Evolutionary conservation across 2,888 invertebrate genomes (phyloP), one percentile per base, ranked within the genome.

Genomic region (Sericinus montela): DNA sequence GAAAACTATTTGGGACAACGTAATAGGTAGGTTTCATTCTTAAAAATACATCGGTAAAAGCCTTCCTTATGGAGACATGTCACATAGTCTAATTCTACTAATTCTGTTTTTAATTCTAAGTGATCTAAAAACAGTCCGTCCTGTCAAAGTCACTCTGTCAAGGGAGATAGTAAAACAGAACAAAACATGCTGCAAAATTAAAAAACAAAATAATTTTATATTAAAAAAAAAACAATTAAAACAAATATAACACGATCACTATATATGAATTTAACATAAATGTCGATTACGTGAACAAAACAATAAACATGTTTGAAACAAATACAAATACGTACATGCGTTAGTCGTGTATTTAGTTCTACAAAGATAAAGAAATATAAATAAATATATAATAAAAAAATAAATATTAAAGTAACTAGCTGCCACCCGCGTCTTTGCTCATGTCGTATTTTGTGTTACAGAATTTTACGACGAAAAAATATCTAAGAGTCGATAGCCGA

Each of bases 161-260:
- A 52, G 63, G 60, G 61, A 62, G 58, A 67, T 58, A 65, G 65
- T 56, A 64, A 41, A 45, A 37, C 42, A 19, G 37, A 55, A 46
- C n/a, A 63, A 59, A 60, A 55, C 65, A 51, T 62, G 43, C 42
- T 38, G 48, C 13, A 34, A 48, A 48, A 47, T 41, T 34, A 32
- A 36, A n/a, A 37, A 9, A 30, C 37, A 37, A 29, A 36, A 10
- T 36, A 29, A 10, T 29, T 36, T 19, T 5, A 19, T 5, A 29
- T 29, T 28, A 13, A 8, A 40, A 41, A 52, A 42, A 58, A n/a
- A n/a, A 49, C 41, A 46, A 23, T 15, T 37, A 30, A 10, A 38
- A 10, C 7, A 38, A 13, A 48, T 11, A 41, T n/a, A 40, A 19
- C 2, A 19, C 9, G 13, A 41, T 10, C 25, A 35, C 29, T 3